These are phyloP conservation scores for Chlorops oryzae DNA, from an alignment of 1,140 invertebrate genomes.

Conservation along the genomic window DNA sequence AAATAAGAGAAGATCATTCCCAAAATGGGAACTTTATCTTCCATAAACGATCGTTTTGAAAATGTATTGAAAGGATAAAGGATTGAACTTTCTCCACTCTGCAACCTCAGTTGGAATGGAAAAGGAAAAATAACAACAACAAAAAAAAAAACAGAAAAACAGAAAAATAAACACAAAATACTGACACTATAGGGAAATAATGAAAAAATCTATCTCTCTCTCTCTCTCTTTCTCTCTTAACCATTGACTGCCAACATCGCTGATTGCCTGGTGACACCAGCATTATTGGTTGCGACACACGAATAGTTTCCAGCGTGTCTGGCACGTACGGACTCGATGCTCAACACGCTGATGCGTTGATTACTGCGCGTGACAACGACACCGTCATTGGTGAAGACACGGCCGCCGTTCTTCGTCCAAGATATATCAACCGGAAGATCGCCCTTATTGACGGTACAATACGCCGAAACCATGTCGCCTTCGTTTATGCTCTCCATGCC, in stretches of 20 bases:
- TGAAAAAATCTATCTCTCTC: conserved; percentile 12
- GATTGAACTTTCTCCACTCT: too few species aligned
- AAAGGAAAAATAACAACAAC: too few species aligned
- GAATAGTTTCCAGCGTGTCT: conserved; percentile 64
- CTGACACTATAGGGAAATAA: too few species aligned
- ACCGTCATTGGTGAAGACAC: conserved; percentile 43
- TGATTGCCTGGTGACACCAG: conserved; percentile 63
- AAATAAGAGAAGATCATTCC: neutral
- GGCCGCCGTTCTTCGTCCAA: conserved; percentile 55
- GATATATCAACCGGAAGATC: conserved; percentile 72
- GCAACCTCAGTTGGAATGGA: too few species aligned
- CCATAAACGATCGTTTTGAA: too few species aligned
- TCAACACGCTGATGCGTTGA: conserved; percentile 61
- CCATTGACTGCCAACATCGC: conserved; percentile 62
- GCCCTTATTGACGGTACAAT: conserved; percentile 76
- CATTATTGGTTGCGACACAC: conserved; percentile 68
- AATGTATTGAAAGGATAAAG: too few species aligned
- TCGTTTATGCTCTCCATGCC: conserved; percentile 60
- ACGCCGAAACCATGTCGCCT: conserved; percentile 58
- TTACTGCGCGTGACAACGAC: conserved; percentile 56
- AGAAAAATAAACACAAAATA: conserved; percentile 6
- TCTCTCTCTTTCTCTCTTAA: too few species aligned
- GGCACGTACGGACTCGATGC: conserved; percentile 58
- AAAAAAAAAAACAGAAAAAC: conserved; percentile 15
- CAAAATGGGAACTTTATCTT: too few species aligned